Conservation (phyloP, 2,797 vertebrate species). For the Thalassophryne amazonica region DNA sequence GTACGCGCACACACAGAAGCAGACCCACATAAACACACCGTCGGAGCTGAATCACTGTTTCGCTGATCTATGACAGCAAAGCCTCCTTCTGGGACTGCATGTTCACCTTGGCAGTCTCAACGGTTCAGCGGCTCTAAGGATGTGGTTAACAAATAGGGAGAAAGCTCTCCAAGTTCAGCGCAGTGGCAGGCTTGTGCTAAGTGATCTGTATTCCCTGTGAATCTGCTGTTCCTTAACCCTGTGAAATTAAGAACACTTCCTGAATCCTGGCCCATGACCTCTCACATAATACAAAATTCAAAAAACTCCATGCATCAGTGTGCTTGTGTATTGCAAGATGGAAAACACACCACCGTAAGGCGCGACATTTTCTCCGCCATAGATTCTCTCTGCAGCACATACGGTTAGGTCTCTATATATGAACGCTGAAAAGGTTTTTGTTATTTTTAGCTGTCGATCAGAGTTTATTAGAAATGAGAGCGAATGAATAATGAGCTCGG, state of each 20-base stretch:
- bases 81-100: slow-evolving; percentile 81
- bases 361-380: slow-evolving; percentile 83
- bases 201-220: slow-evolving; percentile 99
- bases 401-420: too few species aligned
- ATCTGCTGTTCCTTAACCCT: slow-evolving; percentile 99
- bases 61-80: slow-evolving; percentile 82
- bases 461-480: too few species aligned
- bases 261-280: slow-evolving; percentile 90
- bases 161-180: slow-evolving; percentile 82
- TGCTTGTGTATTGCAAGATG: slow-evolving; percentile 90
- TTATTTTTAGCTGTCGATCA: too few species aligned
- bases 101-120: slow-evolving; percentile 86
- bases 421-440: too few species aligned
- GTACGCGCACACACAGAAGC: slow-evolving; percentile 41
- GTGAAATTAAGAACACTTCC: slow-evolving; percentile 99
- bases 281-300: slow-evolving; percentile 98
- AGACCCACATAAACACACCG: slow-evolving; percentile 59
- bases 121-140: slow-evolving; percentile 87
- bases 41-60: slow-evolving; percentile 73
- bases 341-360: slow-evolving; percentile 70
- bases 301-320: slow-evolving; percentile 98
- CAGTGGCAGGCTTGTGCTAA: slow-evolving; percentile 92
- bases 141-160: slow-evolving; percentile 95
- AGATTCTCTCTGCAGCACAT: too few species aligned
- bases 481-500: too few species aligned